phyloP scores from a whole-genome alignment of 1,140 invertebrate species.

The Caenorhabditis remanei region DNA sequence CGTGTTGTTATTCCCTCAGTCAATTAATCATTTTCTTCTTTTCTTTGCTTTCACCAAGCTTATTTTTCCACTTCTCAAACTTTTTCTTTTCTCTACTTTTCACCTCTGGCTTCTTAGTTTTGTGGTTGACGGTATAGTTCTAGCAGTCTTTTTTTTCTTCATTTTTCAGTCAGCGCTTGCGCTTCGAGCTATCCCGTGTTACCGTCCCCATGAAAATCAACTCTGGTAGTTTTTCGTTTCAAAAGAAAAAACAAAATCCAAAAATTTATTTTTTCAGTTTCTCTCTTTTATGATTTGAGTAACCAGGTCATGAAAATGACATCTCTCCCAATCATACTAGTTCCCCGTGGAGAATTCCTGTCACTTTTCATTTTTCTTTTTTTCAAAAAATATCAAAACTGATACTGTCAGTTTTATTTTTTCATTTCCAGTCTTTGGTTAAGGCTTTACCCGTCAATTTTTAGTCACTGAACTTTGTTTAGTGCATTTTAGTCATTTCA shows the following conservation, averaged over 20 bases:
- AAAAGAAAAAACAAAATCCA: background rate
- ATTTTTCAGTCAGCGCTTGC: conserved; percentile 25
- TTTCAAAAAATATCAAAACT: background rate
- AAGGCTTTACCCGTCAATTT: conserved; percentile 20
- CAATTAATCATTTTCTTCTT: conserved; percentile 40
- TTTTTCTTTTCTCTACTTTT: background rate
- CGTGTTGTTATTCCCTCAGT: conserved; percentile 11
- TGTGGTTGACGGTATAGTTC: conserved; percentile 2
- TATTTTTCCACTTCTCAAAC: background rate
- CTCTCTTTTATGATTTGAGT: conserved; percentile 21
- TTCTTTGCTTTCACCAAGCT: background rate
- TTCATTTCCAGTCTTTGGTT: conserved; percentile 28
- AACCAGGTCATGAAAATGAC: conserved; percentile 53
- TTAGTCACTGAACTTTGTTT: background rate
- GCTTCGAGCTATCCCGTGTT: background rate
- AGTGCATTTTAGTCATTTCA: conserved; percentile 31
- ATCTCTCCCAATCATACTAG: conserved; percentile 34
- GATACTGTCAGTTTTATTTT: background rate
- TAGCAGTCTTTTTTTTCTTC: too few relatives aligned
- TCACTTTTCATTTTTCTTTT: conserved; percentile 17
- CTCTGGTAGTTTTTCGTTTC: conserved; percentile 35
- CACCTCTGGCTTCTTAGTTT: conserved; percentile 30
- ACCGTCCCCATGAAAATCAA: conserved; percentile 2
- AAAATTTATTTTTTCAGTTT: conserved; percentile 2
- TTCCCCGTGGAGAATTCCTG: background rate